Base-by-base conservation (phyloP, 2,797 vertebrate genomes). In the Argyrosomus regius region DNA sequence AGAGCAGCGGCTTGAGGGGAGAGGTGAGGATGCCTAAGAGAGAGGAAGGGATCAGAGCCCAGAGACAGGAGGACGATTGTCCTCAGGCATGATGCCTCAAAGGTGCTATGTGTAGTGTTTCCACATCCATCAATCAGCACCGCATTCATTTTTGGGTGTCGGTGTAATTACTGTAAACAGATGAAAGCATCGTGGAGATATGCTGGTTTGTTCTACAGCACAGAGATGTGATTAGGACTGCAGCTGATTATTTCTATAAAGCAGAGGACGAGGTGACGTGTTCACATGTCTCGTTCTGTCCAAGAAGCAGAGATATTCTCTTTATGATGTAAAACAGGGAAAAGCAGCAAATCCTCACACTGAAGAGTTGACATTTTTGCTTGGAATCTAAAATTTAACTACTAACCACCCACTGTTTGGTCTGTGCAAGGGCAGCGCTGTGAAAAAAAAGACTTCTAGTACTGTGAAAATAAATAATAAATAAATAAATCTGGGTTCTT, bases 61-160 rank as follows among this genome's bases (percentile, higher is more conserved):
- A 22, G 60, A 53, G 58, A 86, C 78, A 83, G 63, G 59, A 39
- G 70, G 35, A 62, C 13, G 9, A 76, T 82, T 90, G 80, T 85
- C 58, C 63, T 52, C 26, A 22, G 48, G 41, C 49, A 28, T 67
- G 24, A n/a, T 63, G 35, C n/a, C 56, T 13, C 49, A 54, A 39
- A 76, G 48, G 20, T 60, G 53, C 45, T 28, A n/a, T 60, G 14
- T 68, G 53, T 16, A 45, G 35, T 52, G 50, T 72, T 74, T 85
- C 31, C 46, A 45, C 66, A 60, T 41, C 52, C n/a, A 24, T 66
- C 28, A 48, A 18, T 70, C 54, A 73, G 31, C 18, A 17, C 9
- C 26, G 7, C 14, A 24, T 63, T 65, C 2, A 45, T 50, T 56
- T 79, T 49, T 46, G 43, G 9, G 50, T 28, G 10, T 24, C 1